Percentiles rank a stretch among this genome's conserved stretches.
phyloP scores from a whole-genome alignment of 2,113 vertebrate genomes.

The Pseudonaja textilis region DNA sequence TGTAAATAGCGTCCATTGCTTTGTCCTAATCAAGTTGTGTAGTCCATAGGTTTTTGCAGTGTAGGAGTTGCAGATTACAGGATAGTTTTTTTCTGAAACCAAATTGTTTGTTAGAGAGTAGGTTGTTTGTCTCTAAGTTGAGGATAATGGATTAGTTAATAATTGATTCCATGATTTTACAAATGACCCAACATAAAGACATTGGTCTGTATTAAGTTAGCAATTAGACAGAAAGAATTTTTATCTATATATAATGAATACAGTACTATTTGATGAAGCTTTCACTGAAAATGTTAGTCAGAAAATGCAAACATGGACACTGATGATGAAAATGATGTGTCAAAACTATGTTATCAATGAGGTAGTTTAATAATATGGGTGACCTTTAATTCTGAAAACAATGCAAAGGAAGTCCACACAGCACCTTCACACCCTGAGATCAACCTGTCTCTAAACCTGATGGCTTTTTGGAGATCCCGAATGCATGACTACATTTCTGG shows the following conservation, averaged over 20 bases:
- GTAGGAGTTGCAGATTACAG: too few relatives aligned
- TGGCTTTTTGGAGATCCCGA: not conserved
- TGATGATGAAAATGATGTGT: not conserved
- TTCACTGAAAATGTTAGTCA: not conserved
- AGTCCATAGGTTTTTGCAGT: too few relatives aligned
- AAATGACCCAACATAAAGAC: too few relatives aligned
- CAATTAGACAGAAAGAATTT: not conserved
- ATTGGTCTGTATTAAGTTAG: not conserved
- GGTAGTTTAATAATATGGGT: not conserved
- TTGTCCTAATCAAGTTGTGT: too few relatives aligned
- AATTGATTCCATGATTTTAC: too few relatives aligned
- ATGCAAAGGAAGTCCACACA: not conserved
- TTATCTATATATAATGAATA: not conserved
- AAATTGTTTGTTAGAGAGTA: too few relatives aligned
- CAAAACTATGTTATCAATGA: conserved; percentile 10
- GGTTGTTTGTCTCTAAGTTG: too few relatives aligned
- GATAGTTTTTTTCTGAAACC: too few relatives aligned
- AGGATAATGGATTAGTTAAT: too few relatives aligned
- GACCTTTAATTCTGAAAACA: not conserved
- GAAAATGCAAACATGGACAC: not conserved
- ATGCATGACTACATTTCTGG: not conserved
- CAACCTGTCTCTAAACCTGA: not conserved
- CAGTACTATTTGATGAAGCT: not conserved
- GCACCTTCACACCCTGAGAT: not conserved
- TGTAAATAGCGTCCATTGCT: too few relatives aligned